phyloP scores from a whole-genome alignment of 1,140 invertebrate genomes.

The Heliconius eleuchia region DNA sequence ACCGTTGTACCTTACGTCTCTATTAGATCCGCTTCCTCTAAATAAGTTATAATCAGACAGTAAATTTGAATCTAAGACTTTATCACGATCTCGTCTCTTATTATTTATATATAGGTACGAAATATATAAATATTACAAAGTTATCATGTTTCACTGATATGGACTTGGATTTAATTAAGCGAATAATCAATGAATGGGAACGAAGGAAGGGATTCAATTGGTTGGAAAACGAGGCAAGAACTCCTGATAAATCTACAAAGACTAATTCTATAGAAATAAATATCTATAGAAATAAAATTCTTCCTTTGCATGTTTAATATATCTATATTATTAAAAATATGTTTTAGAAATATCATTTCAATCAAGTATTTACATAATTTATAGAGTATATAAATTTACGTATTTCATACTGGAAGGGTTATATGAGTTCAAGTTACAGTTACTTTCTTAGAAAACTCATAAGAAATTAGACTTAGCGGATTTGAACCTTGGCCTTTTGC shows the following conservation, averaged over 20 bases:
- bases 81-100: too few species aligned
- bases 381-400: not conserved
- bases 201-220: constrained; percentile 11
- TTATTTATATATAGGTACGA: not conserved
- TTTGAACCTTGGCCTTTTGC: too few species aligned
- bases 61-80: too few species aligned
- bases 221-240: constrained; percentile 13
- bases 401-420: not conserved
- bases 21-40: too few species aligned
- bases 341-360: not conserved
- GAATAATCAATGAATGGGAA: constrained; percentile 10
- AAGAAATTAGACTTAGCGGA: too few species aligned
- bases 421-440: too few species aligned
- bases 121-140: constrained; percentile 6
- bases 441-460: too few species aligned
- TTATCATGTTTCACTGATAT: constrained; percentile 5
- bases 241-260: constrained; percentile 8
- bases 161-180: constrained; percentile 10
- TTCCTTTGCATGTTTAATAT: not conserved
- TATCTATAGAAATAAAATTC: not conserved
- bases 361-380: too few species aligned
- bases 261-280: not conserved
- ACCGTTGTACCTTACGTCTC: too few species aligned
- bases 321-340: too few species aligned
- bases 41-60: too few species aligned